Base-by-base conservation (phyloP, 2,888 invertebrate species). In the Neoscelio sp. region DNA sequence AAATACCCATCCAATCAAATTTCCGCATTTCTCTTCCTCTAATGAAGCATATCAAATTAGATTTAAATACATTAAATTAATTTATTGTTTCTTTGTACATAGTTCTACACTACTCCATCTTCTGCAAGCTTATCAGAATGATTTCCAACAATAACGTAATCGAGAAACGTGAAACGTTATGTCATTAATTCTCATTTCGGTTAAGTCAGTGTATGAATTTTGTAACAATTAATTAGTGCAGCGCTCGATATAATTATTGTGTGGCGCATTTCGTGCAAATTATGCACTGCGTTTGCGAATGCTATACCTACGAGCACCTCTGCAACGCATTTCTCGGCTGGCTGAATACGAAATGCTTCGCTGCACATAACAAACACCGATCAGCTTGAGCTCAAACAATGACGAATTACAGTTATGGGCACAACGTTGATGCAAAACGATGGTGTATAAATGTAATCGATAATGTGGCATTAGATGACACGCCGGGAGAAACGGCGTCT, bases 201-300 rank as follows among this genome's bases (percentile, higher is more conserved):
- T 54, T 26, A 38, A 58, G 48, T 26, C 48, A 20, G 35, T 15
- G 8, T 8, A 10, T 1, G 28, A 68, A 65, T 78, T 71, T 71
- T 65, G 71, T 65, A 77, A 77, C 17, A 58, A 68, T 56, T 74
- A 78, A 78, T 78, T 74, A 64, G 74, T 56, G 54, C 78, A 65
- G 3, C 33, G 54, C 38, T 42, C 10, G 17, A 8, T 50, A 8
- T 52, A 52, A 73, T 77, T 71, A 52, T 12, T 28, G 17, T 28
- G 17, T 30, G 26, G 7, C 10, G 18, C 38, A n/a, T 18, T 48
- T 52, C 46, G 56, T 35, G 68, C 26, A 7, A 42, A 44, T n/a
- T n/a, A 18, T 28, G 15, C 17, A 17, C 40, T 38, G 35, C 35
- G n/a, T 35, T 64, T n/a, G 50, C 40, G 20, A 33, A 23, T 12